Evolutionary conservation across 1,140 invertebrate species (phyloP).

Genomic region (Daktulosphaira vitifoliae): DNA sequence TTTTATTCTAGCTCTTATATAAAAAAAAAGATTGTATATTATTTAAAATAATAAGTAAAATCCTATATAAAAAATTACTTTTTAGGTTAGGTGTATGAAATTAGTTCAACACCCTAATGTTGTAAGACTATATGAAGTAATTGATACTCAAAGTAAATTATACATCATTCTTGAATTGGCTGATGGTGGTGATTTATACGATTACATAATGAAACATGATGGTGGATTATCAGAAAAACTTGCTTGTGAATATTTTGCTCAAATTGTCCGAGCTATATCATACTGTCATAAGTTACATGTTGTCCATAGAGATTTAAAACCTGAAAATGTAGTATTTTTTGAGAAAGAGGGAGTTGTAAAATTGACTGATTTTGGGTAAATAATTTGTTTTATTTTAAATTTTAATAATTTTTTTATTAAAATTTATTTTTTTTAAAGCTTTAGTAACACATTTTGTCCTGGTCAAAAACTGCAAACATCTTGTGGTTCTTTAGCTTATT

Average conservation of each 20-base stretch:
- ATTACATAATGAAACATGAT: constrained; percentile 97
- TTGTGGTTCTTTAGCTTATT: constrained; percentile 98
- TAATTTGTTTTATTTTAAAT: not conserved
- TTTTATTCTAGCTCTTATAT: too few species aligned
- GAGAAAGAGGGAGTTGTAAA: constrained; percentile 95
- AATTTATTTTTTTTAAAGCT: constrained; percentile 44
- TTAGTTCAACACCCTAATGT: constrained; percentile 98
- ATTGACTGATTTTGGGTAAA: constrained; percentile 90
- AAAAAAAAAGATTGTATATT: too few species aligned
- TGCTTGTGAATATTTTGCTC: constrained; percentile 87
- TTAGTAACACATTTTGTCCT: constrained; percentile 93
- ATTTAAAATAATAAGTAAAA: too few species aligned
- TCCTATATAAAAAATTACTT: too few species aligned
- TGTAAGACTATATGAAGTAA: constrained; percentile 95
- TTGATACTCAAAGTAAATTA: constrained; percentile 93
- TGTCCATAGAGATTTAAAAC: constrained; percentile 92
- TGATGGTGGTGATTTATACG: constrained; percentile 98
- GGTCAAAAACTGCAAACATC: constrained; percentile 97
- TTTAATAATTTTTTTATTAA: not conserved
- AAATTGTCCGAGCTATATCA: constrained; percentile 93
- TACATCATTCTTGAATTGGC: constrained; percentile 94
- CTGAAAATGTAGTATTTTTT: constrained; percentile 98
- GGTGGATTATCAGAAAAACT: constrained; percentile 54
- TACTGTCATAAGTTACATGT: constrained; percentile 95
- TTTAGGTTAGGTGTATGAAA: constrained; percentile 94